Evolutionary conservation across 1,140 invertebrate species (phyloP).

Genomic region (Nylanderia fulva): DNA sequence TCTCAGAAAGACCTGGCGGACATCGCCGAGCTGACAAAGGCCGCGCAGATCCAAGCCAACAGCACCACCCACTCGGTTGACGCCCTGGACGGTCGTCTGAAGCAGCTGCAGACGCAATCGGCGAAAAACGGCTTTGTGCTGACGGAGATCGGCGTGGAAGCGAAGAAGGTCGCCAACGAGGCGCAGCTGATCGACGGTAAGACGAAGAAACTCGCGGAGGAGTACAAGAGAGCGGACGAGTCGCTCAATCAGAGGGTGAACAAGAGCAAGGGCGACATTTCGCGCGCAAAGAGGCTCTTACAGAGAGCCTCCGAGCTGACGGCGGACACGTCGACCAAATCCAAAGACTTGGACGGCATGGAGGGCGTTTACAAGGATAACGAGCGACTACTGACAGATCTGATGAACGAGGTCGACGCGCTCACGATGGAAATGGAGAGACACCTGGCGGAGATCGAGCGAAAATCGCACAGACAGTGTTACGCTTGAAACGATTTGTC

Average conservation of each 20-base stretch:
- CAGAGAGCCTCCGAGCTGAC: constrained; percentile 92
- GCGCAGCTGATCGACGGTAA: constrained; percentile 87
- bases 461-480: constrained; percentile 82
- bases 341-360: constrained; percentile 90
- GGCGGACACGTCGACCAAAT: constrained; percentile 90
- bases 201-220: constrained; percentile 85
- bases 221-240: constrained; percentile 88
- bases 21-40: constrained; percentile 90
- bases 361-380: constrained; percentile 84
- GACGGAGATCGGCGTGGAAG: constrained; percentile 87
- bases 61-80: constrained; percentile 90
- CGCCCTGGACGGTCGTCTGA: constrained; percentile 88
- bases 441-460: constrained; percentile 80
- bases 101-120: constrained; percentile 91
- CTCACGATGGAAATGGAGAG: constrained; percentile 79
- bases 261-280: constrained; percentile 89
- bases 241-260: constrained; percentile 88
- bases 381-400: constrained; percentile 77
- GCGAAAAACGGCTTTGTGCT: constrained; percentile 90
- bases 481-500: constrained; percentile 71
- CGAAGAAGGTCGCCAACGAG: constrained; percentile 86
- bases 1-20: constrained; percentile 91
- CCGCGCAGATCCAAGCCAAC: constrained; percentile 91
- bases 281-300: constrained; percentile 90
- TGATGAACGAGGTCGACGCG: constrained; percentile 80